These are phyloP conservation scores for Poeciliopsis presidionis DNA, from an alignment of 2,797 vertebrate genomes.

Conservation along the genomic window DNA sequence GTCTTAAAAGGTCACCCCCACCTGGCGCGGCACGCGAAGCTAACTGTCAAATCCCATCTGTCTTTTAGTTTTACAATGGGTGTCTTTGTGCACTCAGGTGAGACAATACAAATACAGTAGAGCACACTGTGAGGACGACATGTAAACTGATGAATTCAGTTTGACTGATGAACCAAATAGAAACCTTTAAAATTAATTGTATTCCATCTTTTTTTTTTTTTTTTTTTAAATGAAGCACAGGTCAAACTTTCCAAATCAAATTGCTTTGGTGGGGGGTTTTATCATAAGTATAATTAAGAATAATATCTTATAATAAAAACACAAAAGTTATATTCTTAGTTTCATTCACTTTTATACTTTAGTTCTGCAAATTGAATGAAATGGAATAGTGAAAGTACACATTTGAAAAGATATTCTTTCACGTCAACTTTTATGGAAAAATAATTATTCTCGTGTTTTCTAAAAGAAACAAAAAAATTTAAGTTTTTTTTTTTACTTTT, in stretches of 20 bases:
- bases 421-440: not conserved
- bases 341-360: not conserved
- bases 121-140: not conserved
- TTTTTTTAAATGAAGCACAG: not conserved
- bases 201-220: not conserved
- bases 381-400: not conserved
- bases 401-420: not conserved
- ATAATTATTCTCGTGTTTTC: not conserved
- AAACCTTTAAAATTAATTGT: not conserved
- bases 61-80: constrained; percentile 28
- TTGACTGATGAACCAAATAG: not conserved
- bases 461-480: not conserved
- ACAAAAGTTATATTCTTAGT: not conserved
- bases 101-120: not conserved
- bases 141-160: not conserved
- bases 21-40: constrained; percentile 61
- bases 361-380: not conserved
- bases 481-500: too few species aligned
- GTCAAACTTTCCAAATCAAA: not conserved
- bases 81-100: constrained; percentile 17
- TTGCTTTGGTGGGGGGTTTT: not conserved
- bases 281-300: not conserved
- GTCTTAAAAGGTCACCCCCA: constrained; percentile 73
- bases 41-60: constrained; percentile 66
- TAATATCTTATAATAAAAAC: not conserved